Evolutionary conservation across 2,888 invertebrate genomes (phyloP).

Genomic region (Orthonychiurus folsomi): DNA sequence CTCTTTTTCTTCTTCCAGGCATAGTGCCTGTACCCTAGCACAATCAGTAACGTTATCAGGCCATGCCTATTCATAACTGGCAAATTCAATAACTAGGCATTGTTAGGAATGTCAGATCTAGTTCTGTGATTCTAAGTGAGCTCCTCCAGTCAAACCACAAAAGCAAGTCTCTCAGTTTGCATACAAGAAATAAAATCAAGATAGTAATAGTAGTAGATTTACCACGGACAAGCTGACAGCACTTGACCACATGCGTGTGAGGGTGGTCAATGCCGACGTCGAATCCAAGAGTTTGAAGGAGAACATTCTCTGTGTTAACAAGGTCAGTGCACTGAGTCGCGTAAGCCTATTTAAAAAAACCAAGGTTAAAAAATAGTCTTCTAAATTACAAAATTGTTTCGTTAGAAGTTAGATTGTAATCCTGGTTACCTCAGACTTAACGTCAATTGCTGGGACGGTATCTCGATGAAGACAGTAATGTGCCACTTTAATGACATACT

Average conservation of each 20-base stretch:
- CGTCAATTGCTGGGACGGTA: slow-evolving; percentile 51
- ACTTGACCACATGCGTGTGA: slow-evolving; percentile 90
- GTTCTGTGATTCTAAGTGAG: neutral
- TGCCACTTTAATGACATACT: slow-evolving; percentile 90
- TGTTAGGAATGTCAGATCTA: no score
- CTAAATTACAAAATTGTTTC: neutral
- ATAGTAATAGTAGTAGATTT: slow-evolving; percentile 44
- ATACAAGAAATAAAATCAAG: slow-evolving; percentile 9
- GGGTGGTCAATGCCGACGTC: slow-evolving; percentile 98
- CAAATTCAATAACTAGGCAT: no score
- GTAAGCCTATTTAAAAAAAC: slow-evolving; percentile 48
- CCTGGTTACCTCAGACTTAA: slow-evolving; percentile 66
- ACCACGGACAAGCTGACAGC: slow-evolving; percentile 94
- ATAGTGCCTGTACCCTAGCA: no score
- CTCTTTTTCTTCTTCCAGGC: no score
- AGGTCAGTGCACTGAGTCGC: slow-evolving; percentile 77
- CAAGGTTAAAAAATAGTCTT: slow-evolving; percentile 5
- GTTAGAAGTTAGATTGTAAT: no score
- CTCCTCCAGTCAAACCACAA: slow-evolving; percentile 17
- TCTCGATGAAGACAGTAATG: slow-evolving; percentile 71
- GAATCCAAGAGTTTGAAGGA: slow-evolving; percentile 94
- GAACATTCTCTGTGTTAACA: slow-evolving; percentile 91
- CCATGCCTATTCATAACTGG: no score
- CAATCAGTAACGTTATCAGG: no score
- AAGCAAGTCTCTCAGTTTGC: slow-evolving; percentile 12